These are phyloP conservation scores for Drosophila orena DNA, from an alignment of 1,140 invertebrate species.

Conservation along the genomic window DNA sequence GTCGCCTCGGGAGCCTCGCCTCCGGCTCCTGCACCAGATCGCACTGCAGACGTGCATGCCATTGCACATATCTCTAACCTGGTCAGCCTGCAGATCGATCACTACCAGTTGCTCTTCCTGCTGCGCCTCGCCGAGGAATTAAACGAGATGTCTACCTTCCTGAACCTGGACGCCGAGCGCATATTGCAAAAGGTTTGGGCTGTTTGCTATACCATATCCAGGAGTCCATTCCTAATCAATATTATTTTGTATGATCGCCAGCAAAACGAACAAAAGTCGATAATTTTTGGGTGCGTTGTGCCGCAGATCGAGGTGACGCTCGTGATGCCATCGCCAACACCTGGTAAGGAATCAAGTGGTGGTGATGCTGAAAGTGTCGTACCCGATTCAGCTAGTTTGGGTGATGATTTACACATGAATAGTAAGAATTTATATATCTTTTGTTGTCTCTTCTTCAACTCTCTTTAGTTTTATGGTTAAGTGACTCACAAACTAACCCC, in stretches of 20 bases:
- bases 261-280: slow-evolving; percentile 86
- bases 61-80: slow-evolving; percentile 91
- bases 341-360: slow-evolving; percentile 92
- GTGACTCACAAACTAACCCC: slow-evolving; percentile 27
- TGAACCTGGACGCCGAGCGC: slow-evolving; percentile 91
- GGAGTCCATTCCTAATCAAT: neutral
- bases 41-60: slow-evolving; percentile 88
- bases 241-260: slow-evolving; percentile 18
- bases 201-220: neutral
- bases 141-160: slow-evolving; percentile 91
- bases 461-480: slow-evolving; percentile 67
- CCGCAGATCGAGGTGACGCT: slow-evolving; percentile 95
- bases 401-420: slow-evolving; percentile 88
- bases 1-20: neutral
- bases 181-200: slow-evolving; percentile 86
- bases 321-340: slow-evolving; percentile 92
- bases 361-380: slow-evolving; percentile 92
- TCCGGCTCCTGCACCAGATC: slow-evolving; percentile 38
- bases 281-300: slow-evolving; percentile 91
- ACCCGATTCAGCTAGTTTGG: slow-evolving; percentile 92
- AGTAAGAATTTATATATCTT: slow-evolving; percentile 83
- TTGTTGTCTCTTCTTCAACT: slow-evolving; percentile 75
- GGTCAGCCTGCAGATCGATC: slow-evolving; percentile 94
- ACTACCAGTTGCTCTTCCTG: slow-evolving; percentile 96
- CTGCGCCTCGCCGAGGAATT: slow-evolving; percentile 93